phyloP scores from a whole-genome alignment of 2,797 vertebrate genomes.

The Dipus sagitta region DNA sequence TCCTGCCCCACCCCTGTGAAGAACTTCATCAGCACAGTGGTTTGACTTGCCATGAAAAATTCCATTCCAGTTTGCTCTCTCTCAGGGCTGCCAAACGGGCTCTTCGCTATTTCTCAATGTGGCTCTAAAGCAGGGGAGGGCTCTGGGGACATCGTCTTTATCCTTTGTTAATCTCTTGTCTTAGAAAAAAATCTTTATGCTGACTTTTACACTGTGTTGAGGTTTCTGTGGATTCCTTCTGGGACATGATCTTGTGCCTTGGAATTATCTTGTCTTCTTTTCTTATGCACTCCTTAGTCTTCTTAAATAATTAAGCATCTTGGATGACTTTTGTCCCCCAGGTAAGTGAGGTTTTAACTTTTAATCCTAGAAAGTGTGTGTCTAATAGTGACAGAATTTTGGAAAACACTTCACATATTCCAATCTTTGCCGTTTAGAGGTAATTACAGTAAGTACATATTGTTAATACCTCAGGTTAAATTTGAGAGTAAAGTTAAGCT shows the following conservation, averaged over 20 bases:
- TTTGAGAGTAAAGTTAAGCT: not conserved
- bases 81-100: not conserved
- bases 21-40: not conserved
- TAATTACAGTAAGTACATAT: not conserved
- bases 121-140: not conserved
- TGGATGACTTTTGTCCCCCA: not conserved
- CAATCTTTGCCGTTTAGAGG: slow-evolving; percentile 10
- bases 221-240: not conserved
- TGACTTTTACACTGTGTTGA: slow-evolving; percentile 29
- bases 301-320: not conserved
- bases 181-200: slow-evolving; percentile 36
- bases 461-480: not conserved
- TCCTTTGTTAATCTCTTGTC: slow-evolving; percentile 25
- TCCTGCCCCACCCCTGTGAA: not conserved
- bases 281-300: not conserved
- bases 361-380: slow-evolving; percentile 14
- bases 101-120: not conserved
- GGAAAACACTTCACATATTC: slow-evolving; percentile 4
- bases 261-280: slow-evolving; percentile 11
- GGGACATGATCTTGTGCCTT: not conserved
- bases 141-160: not conserved
- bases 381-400: not conserved
- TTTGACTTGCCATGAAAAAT: not conserved
- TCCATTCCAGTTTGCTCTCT: not conserved
- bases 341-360: not conserved